Percentiles rank a stretch among this genome's conserved stretches.
Evolutionary conservation across 2,888 invertebrate species (phyloP).

Genomic region (Morpho achilles): DNA sequence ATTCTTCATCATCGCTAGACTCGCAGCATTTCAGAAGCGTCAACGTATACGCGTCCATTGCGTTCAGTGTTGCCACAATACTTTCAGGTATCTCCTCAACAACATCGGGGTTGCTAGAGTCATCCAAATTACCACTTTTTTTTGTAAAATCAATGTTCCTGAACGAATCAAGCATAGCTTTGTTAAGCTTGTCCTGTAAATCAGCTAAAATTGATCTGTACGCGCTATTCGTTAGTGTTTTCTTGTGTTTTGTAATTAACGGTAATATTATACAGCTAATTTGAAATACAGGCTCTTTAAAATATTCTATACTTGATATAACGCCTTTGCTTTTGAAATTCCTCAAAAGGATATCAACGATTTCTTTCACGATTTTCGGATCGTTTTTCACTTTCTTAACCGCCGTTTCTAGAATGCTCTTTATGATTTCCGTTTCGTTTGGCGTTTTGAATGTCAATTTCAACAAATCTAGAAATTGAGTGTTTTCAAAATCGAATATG

Average conservation of each 20-base stretch:
- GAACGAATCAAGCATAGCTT: conserved; percentile 52
- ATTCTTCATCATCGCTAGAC: conserved; percentile 48
- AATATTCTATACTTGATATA: conserved; percentile 45
- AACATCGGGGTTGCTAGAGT: conserved; percentile 47
- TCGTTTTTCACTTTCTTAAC: conserved; percentile 62
- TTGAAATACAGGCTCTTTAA: conserved; percentile 60
- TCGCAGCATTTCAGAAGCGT: conserved; percentile 65
- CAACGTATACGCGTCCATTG: conserved; percentile 63
- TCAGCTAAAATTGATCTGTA: conserved; percentile 61
- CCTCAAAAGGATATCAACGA: conserved; percentile 53
- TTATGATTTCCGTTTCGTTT: conserved; percentile 50
- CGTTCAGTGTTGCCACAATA: conserved; percentile 56
- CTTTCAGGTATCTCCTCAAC: conserved; percentile 44
- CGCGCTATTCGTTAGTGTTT: conserved; percentile 54
- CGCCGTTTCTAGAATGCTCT: conserved; percentile 54
- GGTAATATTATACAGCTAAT: conserved; percentile 61
- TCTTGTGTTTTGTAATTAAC: conserved; percentile 62
- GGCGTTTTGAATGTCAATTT: conserved; percentile 56
- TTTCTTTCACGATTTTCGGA: conserved; percentile 54
- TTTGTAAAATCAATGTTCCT: conserved; percentile 54
- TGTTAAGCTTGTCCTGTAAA: conserved; percentile 63
- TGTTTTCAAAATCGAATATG: conserved; percentile 57
- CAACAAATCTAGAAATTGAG: conserved; percentile 47
- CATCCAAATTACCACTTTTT: conserved; percentile 34
- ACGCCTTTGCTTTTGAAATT: conserved; percentile 41